Conservation (phyloP, 1,140 invertebrate genomes). For the Drosophila oshimai region DNA sequence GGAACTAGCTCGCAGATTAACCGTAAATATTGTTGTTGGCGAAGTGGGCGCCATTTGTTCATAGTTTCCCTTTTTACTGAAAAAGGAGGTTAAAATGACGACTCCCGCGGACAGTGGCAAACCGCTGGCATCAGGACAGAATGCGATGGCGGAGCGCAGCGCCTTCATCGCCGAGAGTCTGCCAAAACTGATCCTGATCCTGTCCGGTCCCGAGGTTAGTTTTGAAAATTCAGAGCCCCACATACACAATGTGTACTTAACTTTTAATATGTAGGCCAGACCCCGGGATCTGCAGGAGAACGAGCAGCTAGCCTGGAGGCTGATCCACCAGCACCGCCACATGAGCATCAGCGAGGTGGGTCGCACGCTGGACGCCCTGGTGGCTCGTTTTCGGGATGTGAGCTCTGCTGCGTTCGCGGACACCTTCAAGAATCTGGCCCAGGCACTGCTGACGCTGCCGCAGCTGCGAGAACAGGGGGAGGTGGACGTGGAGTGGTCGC, state of each 20-base stretch:
- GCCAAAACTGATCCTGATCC: conserved; percentile 42
- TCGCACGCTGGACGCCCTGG: conserved; percentile 48
- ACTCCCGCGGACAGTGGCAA: background rate
- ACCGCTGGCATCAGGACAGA: background rate
- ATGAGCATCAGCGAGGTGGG: conserved; percentile 46
- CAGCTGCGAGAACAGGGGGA: conserved; percentile 33
- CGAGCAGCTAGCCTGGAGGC: conserved; percentile 39
- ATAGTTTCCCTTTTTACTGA: background rate
- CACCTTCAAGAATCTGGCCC: conserved; percentile 31
- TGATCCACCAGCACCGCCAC: conserved; percentile 45
- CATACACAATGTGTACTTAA: too few species aligned
- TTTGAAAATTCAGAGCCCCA: background rate
- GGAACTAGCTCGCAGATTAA: background rate
- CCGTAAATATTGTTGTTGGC: background rate
- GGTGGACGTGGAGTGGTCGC: conserved; percentile 56
- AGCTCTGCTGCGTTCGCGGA: conserved; percentile 47
- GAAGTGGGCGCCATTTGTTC: background rate
- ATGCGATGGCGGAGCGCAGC: background rate
- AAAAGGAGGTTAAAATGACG: background rate
- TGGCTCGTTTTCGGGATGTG: conserved; percentile 60
- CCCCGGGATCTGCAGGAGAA: conserved; percentile 11
- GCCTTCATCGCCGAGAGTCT: conserved; percentile 32
- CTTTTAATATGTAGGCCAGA: conserved; percentile 1
- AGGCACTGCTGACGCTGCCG: conserved; percentile 44
- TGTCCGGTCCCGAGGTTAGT: conserved; percentile 51